A percentile compares a stretch with the other conserved stretches of the same genome.
phyloP scores from a whole-genome alignment of 2,888 invertebrate genomes.

The Pristionchus japonicus region DNA sequence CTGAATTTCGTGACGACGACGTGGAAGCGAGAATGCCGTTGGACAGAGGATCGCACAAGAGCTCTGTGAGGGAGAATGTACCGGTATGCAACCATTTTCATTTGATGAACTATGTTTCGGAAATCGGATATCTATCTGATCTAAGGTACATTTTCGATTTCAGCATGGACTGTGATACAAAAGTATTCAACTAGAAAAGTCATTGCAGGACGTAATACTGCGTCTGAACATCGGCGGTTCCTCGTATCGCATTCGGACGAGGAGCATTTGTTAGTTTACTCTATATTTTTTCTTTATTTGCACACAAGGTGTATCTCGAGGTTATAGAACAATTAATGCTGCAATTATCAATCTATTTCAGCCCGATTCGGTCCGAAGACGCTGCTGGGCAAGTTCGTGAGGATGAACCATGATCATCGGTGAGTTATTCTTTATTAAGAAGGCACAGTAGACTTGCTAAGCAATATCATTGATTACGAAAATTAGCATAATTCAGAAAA shows the following conservation, averaged over 20 bases:
- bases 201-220: constrained; percentile 68
- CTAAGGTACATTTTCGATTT: too few species aligned
- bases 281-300: background rate
- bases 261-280: constrained; percentile 62
- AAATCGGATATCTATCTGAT: too few species aligned
- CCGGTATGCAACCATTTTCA: constrained; percentile 46
- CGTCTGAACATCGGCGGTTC: constrained; percentile 73
- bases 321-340: too few species aligned
- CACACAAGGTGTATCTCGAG: too few species aligned
- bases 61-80: constrained; percentile 53
- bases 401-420: constrained; percentile 73
- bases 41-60: constrained; percentile 61
- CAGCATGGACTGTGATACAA: too few species aligned
- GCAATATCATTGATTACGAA: too few species aligned
- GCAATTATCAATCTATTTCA: constrained; percentile 46
- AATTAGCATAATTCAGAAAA: constrained; percentile 49
- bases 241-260: constrained; percentile 70
- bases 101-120: too few species aligned
- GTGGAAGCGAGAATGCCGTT: constrained; percentile 63
- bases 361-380: constrained; percentile 53
- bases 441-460: too few species aligned
- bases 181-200: background rate
- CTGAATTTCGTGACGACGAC: constrained; percentile 57
- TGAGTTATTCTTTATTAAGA: constrained; percentile 3
- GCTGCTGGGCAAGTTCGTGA: constrained; percentile 61